Percentiles rank a stretch among this genome's conserved stretches.
Evolutionary conservation across 2,797 vertebrate species (phyloP).

Genomic region (Petrocephalus sullivani): DNA sequence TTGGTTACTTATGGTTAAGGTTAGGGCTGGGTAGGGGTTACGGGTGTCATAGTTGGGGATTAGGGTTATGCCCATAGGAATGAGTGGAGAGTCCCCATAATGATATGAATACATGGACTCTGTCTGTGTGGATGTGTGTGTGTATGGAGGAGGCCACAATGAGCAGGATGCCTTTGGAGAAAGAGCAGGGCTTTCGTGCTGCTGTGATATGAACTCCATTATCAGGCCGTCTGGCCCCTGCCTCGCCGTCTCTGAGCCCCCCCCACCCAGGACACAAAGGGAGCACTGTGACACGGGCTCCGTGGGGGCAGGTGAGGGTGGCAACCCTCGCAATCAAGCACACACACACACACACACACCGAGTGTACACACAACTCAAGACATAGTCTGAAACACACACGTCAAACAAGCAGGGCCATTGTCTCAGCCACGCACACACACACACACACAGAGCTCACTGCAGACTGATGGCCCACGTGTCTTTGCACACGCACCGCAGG

Average conservation of each 20-base stretch:
- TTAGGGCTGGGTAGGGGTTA: too few species aligned
- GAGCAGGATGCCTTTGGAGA: neutral
- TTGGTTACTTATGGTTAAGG: too few species aligned
- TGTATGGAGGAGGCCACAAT: neutral
- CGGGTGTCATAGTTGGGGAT: too few species aligned
- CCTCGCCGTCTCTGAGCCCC: neutral
- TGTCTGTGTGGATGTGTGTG: neutral
- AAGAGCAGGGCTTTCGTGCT: neutral
- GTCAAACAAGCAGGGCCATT: too few species aligned
- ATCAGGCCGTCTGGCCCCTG: neutral
- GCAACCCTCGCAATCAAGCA: neutral
- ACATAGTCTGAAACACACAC: neutral
- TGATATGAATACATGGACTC: too few species aligned
- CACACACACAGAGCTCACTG: neutral
- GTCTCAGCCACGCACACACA: neutral
- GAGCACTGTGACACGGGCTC: neutral
- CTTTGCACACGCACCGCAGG: neutral
- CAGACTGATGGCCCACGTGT: neutral
- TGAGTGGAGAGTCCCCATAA: too few species aligned
- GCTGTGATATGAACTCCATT: neutral
- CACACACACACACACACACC: constrained; percentile 11
- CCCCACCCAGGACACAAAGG: neutral
- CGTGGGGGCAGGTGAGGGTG: neutral
- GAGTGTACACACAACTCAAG: neutral
- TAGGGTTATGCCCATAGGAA: too few species aligned